Base-by-base conservation (phyloP, 1,140 invertebrate genomes). In the Lordiphosa clarofinis region DNA sequence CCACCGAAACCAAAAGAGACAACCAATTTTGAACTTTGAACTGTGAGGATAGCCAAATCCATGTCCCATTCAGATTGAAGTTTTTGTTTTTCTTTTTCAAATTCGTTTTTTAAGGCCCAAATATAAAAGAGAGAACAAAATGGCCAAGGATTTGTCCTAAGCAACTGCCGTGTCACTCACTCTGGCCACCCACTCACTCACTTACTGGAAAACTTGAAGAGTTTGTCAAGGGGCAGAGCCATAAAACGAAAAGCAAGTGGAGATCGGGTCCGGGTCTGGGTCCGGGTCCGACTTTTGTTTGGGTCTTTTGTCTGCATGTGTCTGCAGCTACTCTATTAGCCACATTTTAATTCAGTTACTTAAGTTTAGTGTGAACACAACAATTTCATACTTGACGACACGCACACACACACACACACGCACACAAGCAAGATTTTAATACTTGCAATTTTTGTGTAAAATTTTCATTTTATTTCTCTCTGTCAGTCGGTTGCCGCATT, bases 361-460 rank as follows among this genome's bases (percentile, higher is more conserved):
- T 82, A 84, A 82, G 78, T 82, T 84, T 84, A 84, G 78, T 82
- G 78, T 82, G 78, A 82, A 82, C 78, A 82, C 78, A 84, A 82
- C 78, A 84, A 82, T 82, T 82, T 82, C 69, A 82, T 82, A 82
- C 76, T 76, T 84, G 78, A 15, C 60, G 55, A 37, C 52, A 56
- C 56, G 52, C 39, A 50, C 47, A 21, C 10, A 42, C 36, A 54
- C 15, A 38, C 39, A 49, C 13, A 57, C 8, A 24, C 8, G 15
- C 28, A 48, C 46, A n/a, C n/a, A 12, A 6, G 44, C 64, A 60
- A 61, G 56, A 78, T 58, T 47, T 50, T 58, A 55, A 44, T 56
- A 43, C 37, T 21, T 69, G 74, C 65, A 78, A 74, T 73, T 81
- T 61, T 42, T 4, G 54, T 4, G 15, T 15, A 62, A 65, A 81